Conservation (phyloP, 2,113 vertebrate species). For the Myotis lucifugus region DNA sequence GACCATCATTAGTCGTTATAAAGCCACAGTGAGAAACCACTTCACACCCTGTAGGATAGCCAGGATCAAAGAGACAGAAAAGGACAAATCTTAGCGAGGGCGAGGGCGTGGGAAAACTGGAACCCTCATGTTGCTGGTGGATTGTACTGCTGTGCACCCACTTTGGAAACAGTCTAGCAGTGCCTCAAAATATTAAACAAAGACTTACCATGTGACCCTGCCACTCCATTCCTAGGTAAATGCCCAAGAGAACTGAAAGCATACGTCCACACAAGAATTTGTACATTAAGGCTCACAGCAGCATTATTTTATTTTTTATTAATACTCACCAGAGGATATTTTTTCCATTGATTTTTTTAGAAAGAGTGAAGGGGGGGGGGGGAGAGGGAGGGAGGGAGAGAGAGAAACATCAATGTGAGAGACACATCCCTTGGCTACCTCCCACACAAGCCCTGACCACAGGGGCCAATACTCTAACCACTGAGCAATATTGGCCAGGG, state of each 20-base stretch:
- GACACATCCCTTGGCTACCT: too few species aligned
- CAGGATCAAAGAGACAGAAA: neutral
- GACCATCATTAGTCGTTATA: neutral
- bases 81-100: neutral
- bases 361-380: too few species aligned
- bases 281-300: neutral
- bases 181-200: neutral
- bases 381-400: too few species aligned
- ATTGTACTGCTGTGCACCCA: neutral
- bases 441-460: too few species aligned
- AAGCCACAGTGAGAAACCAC: neutral
- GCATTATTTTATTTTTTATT: neutral
- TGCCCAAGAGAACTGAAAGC: conserved; percentile 20
- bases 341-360: too few species aligned
- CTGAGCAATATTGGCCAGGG: too few species aligned
- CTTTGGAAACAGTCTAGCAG: neutral
- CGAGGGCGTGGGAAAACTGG: neutral
- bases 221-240: neutral
- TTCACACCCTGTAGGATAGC: neutral
- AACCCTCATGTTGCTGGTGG: neutral
- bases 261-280: neutral
- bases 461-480: too few species aligned
- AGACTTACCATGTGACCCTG: neutral
- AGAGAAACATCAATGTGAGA: too few species aligned
- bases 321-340: too few species aligned